Conservation (phyloP, 2,113 vertebrate species). For the Spizaetus ornatus region DNA sequence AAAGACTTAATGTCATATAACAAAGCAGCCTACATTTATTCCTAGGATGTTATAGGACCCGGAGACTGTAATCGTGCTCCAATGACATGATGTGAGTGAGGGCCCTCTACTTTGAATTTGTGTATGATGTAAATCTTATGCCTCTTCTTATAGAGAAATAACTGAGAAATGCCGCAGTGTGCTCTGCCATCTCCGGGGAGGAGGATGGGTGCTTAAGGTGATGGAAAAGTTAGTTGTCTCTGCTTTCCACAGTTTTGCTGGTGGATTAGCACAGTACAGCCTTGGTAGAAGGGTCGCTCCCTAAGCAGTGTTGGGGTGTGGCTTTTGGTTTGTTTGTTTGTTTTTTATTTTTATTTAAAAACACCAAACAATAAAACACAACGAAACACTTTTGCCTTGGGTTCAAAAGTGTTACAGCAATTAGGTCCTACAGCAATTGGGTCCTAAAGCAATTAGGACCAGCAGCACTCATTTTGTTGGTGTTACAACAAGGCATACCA, state of each 20-base stretch:
- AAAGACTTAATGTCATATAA: background rate
- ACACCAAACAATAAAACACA: background rate
- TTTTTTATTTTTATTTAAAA: background rate
- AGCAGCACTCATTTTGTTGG: background rate
- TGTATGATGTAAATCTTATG: background rate
- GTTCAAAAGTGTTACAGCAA: background rate
- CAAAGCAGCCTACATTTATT: background rate
- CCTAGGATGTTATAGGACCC: background rate
- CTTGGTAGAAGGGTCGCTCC: background rate
- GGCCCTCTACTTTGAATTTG: background rate
- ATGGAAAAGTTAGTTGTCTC: background rate
- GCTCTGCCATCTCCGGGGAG: background rate
- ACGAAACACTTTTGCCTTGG: background rate
- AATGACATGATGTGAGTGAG: background rate
- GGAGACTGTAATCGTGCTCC: background rate
- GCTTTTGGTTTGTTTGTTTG: background rate
- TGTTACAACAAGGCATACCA: background rate
- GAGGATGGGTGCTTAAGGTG: background rate
- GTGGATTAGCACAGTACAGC: background rate
- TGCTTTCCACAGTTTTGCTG: background rate
- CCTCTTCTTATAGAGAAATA: background rate
- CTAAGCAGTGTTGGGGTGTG: fast-evolving
- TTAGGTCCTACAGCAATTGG: background rate
- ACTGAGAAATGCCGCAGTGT: background rate
- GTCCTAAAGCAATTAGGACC: background rate